These are phyloP conservation scores for rat (Rattus norvegicus) DNA, from an alignment of 2,113 vertebrate species.

Conservation along the genomic window GRCr8 NC_086034.1:86070501-86071000, in stretches of 20 bases:
- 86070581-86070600: too few relatives aligned
- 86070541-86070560: too few relatives aligned
- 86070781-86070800: background rate
- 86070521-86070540: too few relatives aligned
- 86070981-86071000: slow-evolving; percentile 70
- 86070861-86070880: slow-evolving; percentile 34
- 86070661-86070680: too few relatives aligned
- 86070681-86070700: too few relatives aligned
- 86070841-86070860: background rate
- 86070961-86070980: slow-evolving; percentile 53
- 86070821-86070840: background rate
- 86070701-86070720: too few relatives aligned
- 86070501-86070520: too few relatives aligned
- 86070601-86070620: too few relatives aligned
- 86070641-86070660: too few relatives aligned
- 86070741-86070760: background rate
- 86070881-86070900: background rate
- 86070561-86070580: too few relatives aligned
- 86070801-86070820: background rate
- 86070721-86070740: background rate
- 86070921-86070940: slow-evolving; percentile 76
- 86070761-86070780: background rate
- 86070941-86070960: slow-evolving; percentile 48
- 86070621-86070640: too few relatives aligned
- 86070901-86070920: slow-evolving; percentile 78